Percentiles rank a stretch among this genome's conserved stretches.
phyloP scores from a whole-genome alignment of 2,113 vertebrate species.

The Callospermophilus lateralis region DNA sequence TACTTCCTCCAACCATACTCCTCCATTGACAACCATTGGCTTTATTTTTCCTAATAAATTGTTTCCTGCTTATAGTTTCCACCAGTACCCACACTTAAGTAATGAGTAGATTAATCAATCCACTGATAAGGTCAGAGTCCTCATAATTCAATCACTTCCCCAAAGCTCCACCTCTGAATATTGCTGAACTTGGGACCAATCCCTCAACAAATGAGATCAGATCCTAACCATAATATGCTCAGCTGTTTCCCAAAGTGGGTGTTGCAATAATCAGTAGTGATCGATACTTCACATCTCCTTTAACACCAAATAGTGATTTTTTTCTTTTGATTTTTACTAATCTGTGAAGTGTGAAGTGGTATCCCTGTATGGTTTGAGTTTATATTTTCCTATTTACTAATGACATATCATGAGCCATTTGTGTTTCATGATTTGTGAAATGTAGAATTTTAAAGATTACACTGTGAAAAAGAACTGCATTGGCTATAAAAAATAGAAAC shows the following conservation, averaged over 20 bases:
- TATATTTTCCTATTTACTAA: background rate
- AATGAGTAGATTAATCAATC: too few relatives aligned
- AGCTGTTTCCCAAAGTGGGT: background rate
- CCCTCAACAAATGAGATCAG: too few relatives aligned
- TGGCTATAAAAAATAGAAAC: background rate
- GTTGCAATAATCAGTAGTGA: background rate
- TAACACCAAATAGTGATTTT: background rate
- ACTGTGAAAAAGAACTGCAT: background rate
- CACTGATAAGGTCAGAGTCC: too few relatives aligned
- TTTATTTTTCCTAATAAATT: too few relatives aligned
- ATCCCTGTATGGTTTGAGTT: background rate
- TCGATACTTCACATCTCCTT: background rate
- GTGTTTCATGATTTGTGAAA: background rate
- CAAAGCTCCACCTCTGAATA: too few relatives aligned
- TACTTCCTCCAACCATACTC: too few relatives aligned
- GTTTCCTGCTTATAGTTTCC: too few relatives aligned
- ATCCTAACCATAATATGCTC: too few relatives aligned
- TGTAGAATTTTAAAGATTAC: conserved; percentile 18
- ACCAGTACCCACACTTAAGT: too few relatives aligned
- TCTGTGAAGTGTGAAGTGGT: background rate
- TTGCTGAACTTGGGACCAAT: too few relatives aligned
- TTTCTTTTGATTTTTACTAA: conserved; percentile 30
- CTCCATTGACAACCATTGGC: too few relatives aligned
- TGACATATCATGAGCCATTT: background rate
- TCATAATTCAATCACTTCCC: too few relatives aligned